Base-by-base conservation (phyloP, 2,797 vertebrate genomes). In the Lophotriccus pileatus region DNA sequence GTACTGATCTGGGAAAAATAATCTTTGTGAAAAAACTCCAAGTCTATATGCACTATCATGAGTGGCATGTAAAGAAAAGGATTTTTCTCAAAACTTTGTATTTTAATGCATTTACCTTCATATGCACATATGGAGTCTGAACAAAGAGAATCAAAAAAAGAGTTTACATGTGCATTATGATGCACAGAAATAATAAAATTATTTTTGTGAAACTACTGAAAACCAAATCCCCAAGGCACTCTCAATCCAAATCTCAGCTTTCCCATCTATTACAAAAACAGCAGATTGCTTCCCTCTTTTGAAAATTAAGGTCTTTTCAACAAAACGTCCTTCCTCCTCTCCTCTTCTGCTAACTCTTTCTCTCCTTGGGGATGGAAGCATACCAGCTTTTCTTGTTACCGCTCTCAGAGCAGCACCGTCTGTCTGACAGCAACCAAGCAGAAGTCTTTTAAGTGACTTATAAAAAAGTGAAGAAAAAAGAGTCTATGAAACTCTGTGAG, bases 241-340 rank as follows among this genome's bases (percentile, higher is more conserved):
- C 43, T 85, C 60, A 56, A 2, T 56, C 16, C 23, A 87, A 91
- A 89, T 80, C 58, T 92, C 84, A 80, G 44, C 30, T 84, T 86
- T 72, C 50, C 36, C 6, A 12, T 59, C 34, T 23, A 50, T 18
- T 62, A 74, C 37, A 76, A 67, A 95, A 87, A 76, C 10, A 46
- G 16, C 24, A 80, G 24, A 72, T 50, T 85, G 27, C 16, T 83
- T 89, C 36, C 25, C 5, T 47, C 9, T 64, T 91, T 79, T 56
- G 76, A 87, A 95, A 96, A 89, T 77, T 68, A 82, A 93, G 15
- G 8, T 86, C 11, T 66, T 84, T 91, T 84, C 52, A 78, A 88
- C 24, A 84, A 81, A 78, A 91, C 36, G 22, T 52, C 69, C 67
- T 94, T 91, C 46, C 24, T 78, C 32, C 46, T 79, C 47, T 69